Evolutionary conservation across 2,113 vertebrate genomes (phyloP).

Genomic region (Cavia porcellus): DNA sequence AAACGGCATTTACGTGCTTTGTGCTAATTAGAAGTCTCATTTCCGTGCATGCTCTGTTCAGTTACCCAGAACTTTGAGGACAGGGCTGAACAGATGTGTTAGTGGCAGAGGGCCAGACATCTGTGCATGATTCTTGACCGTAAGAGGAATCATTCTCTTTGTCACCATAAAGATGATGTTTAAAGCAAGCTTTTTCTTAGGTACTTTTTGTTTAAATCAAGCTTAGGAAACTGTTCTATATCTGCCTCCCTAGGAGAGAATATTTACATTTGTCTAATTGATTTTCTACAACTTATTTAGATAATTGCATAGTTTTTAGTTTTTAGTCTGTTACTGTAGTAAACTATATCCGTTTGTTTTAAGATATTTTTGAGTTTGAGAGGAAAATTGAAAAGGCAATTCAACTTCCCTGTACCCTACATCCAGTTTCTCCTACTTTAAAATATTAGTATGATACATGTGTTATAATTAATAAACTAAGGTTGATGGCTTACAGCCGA

Average conservation of each 20-base stretch:
- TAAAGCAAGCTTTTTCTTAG: background rate
- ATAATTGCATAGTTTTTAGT: background rate
- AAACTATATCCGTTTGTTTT: slow-evolving; percentile 18
- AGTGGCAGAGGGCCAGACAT: background rate
- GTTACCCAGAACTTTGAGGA: background rate
- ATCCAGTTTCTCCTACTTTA: background rate
- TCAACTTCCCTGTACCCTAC: too few species aligned
- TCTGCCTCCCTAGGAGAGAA: background rate
- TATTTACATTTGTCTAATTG: background rate
- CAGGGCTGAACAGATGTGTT: background rate
- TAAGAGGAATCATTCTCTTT: background rate
- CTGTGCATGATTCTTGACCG: background rate
- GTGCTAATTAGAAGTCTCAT: background rate
- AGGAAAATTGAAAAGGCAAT: background rate
- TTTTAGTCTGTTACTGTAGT: background rate
- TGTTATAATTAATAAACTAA: slow-evolving; percentile 14
- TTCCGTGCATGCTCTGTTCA: background rate
- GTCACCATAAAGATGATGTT: background rate
- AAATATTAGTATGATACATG: background rate
- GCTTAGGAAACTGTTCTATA: background rate
- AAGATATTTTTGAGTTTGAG: background rate
- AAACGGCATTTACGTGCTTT: background rate
- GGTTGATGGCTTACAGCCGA: background rate
- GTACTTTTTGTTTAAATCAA: background rate
- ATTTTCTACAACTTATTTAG: slow-evolving; percentile 29